Evolutionary conservation across 2,888 invertebrate species (phyloP).

Genomic region (Zeuzera pyrina): DNA sequence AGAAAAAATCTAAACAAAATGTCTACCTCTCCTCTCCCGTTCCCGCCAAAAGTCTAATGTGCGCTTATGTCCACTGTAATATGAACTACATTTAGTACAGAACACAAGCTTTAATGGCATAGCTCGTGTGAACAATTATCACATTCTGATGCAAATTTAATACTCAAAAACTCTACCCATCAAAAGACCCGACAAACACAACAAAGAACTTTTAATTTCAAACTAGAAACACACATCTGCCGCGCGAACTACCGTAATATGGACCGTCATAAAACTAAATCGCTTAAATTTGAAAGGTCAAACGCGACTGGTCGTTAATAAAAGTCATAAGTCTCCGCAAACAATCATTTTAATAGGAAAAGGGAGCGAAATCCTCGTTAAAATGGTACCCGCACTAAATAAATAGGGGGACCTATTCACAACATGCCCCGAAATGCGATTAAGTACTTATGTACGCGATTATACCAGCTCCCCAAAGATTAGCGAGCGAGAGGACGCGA

Average conservation of each 20-base stretch:
- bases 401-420: slow-evolving; percentile 55
- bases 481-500: slow-evolving; percentile 30
- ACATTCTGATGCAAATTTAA: slow-evolving; percentile 59
- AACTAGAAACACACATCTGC: slow-evolving; percentile 46
- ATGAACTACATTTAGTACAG: too few relatives aligned
- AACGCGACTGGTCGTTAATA: slow-evolving; percentile 36
- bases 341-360: slow-evolving; percentile 57
- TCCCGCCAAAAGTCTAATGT: too few relatives aligned
- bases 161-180: slow-evolving; percentile 30
- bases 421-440: slow-evolving; percentile 62
- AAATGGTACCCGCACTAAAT: slow-evolving; percentile 51
- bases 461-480: slow-evolving; percentile 51
- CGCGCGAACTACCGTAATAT: slow-evolving; percentile 29
- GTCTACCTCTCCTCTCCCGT: too few relatives aligned
- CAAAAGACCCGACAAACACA: slow-evolving; percentile 8
- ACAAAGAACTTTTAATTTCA: slow-evolving; percentile 10
- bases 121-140: slow-evolving; percentile 48
- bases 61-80: too few relatives aligned
- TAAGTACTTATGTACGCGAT: slow-evolving; percentile 70
- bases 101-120: too few relatives aligned
- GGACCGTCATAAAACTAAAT: slow-evolving; percentile 21
- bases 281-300: slow-evolving; percentile 23
- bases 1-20: too few relatives aligned
- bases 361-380: slow-evolving; percentile 34
- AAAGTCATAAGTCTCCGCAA: slow-evolving; percentile 54